These are phyloP conservation scores for Tenthredo mesomela DNA, from an alignment of 2,888 invertebrate species.

Conservation along the genomic window DNA sequence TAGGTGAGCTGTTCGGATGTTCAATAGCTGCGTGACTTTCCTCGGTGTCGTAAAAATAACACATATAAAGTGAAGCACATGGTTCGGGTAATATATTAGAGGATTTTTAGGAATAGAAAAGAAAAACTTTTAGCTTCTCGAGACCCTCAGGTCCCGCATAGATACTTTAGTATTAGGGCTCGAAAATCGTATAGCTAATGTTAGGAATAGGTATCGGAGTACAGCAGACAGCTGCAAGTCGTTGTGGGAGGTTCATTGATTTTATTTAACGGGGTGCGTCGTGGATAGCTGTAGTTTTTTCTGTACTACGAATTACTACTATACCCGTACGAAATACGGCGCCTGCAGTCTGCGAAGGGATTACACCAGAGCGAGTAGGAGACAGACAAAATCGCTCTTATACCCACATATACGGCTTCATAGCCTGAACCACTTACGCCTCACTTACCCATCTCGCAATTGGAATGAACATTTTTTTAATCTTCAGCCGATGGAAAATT, in stretches of 20 bases:
- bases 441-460: background rate
- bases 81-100: slow-evolving; percentile 30
- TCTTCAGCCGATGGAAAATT: background rate
- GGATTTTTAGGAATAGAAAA: slow-evolving; percentile 23
- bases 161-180: background rate
- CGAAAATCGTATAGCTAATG: background rate
- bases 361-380: slow-evolving; percentile 14
- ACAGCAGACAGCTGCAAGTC: slow-evolving; percentile 43
- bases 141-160: background rate
- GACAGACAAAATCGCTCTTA: slow-evolving; percentile 37
- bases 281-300: slow-evolving; percentile 1
- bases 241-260: slow-evolving; percentile 47
- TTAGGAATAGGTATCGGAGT: background rate
- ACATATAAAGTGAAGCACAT: slow-evolving; percentile 13
- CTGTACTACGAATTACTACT: background rate
- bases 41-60: slow-evolving; percentile 31
- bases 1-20: background rate
- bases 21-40: background rate
- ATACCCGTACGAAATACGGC: background rate
- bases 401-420: slow-evolving; percentile 34
- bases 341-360: slow-evolving; percentile 42
- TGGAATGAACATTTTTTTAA: background rate
- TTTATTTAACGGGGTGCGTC: slow-evolving; percentile 38
- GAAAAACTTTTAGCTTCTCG: background rate
- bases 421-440: background rate